Percentiles rank a stretch among this genome's conserved stretches.
Evolutionary conservation across 2,113 vertebrate genomes (phyloP).

Genomic region (Onychostoma macrolepis): DNA sequence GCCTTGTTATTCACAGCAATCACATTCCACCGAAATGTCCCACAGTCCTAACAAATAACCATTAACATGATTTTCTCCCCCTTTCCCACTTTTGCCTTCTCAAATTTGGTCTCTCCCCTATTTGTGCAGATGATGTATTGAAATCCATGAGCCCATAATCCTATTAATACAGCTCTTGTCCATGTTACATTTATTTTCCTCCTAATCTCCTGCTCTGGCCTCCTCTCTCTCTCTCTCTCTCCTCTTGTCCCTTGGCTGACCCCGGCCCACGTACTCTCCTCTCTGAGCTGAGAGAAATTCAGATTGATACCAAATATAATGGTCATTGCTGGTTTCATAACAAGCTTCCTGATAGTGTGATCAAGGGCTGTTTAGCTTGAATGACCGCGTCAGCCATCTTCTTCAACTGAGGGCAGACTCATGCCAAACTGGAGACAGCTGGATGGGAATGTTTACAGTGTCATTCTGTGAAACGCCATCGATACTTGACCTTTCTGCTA

Average conservation of each 20-base stretch:
- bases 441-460: slow-evolving; percentile 50
- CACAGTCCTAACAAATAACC: slow-evolving; percentile 69
- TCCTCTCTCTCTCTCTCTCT: slow-evolving; percentile 63
- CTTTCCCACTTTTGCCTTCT: slow-evolving; percentile 62
- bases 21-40: slow-evolving; percentile 45
- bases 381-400: slow-evolving; percentile 64
- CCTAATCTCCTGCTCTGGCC: slow-evolving; percentile 80
- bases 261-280: slow-evolving; percentile 79
- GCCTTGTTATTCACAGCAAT: slow-evolving; percentile 28
- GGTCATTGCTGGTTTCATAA: slow-evolving; percentile 72
- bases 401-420: slow-evolving; percentile 55
- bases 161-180: slow-evolving; percentile 89
- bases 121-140: slow-evolving; percentile 75
- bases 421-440: slow-evolving; percentile 47
- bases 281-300: slow-evolving; percentile 71
- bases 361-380: slow-evolving; percentile 71
- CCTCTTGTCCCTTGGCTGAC: slow-evolving; percentile 85
- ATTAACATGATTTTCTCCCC: slow-evolving; percentile 47
- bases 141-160: slow-evolving; percentile 86
- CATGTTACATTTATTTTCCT: slow-evolving; percentile 87
- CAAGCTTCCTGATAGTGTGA: slow-evolving; percentile 72
- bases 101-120: slow-evolving; percentile 69
- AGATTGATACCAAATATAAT: slow-evolving; percentile 79
- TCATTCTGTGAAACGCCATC: slow-evolving; percentile 19
- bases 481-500: slow-evolving; percentile 38